Evolutionary conservation across 1,140 invertebrate genomes (phyloP), one percentile per base, ranked within the genome.

Genomic region (Lerema accius): DNA sequence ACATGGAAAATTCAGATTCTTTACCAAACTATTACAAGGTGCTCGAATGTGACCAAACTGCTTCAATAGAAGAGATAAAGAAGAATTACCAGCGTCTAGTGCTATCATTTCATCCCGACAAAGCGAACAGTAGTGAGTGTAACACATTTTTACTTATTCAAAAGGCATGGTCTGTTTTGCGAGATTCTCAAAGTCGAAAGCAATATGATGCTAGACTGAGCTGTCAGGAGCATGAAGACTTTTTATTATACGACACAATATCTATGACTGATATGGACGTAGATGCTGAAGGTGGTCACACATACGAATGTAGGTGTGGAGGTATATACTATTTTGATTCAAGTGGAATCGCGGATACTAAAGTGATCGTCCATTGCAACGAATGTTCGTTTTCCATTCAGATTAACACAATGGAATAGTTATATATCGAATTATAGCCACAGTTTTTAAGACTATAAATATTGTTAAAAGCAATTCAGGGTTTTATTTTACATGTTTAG

Each of bases 351-450:
- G 48, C 77, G 13, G 69, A 90, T 32, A 72, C 82, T 46, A 84
- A 93, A 71, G 85, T 91, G 64, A 67, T 91, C 6, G 82, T 95
- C 53, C 88, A 89, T 35, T 95, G 95, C 85, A 91, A 93, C 73
- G 93, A 94, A 72, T 95, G 94, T 85, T 95, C 94, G 4, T 92
- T 95, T 77, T 84, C 90, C 60, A 92, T 95, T 67, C 74, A 92
- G 74, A 84, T 95, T 19, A 90, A 80, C 89, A 81, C 60, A 48
- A 51, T n/a, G n/a, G n/a, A n/a, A n/a, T n/a, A n/a, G n/a, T n/a
- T n/a, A n/a, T n/a, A n/a, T n/a, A n/a, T n/a, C n/a, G n/a, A 53
- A 37, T 46, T 37, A 39, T 15, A 45, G 10, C 9, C n/a, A n/a
- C n/a, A n/a, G n/a, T n/a, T n/a, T n/a, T n/a, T n/a, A n/a, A n/a